Base-by-base conservation (phyloP, 2,797 vertebrate genomes). In the Muraenolepis orangiensis region DNA sequence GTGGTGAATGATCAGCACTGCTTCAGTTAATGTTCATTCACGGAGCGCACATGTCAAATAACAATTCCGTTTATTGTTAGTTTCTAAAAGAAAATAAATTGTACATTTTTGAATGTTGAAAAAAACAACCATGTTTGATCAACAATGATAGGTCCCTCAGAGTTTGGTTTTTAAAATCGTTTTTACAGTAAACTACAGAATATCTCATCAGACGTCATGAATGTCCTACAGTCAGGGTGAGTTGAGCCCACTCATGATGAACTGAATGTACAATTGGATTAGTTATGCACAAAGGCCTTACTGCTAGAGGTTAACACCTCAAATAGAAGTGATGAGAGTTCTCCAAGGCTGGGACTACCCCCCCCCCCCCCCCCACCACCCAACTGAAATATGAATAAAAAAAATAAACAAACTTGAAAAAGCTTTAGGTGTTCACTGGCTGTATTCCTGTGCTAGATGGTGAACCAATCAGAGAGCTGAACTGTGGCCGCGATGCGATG, bases 371-470 rank as follows among this genome's bases (percentile, higher is more conserved):
- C 36, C 36, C 36, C 36, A 6, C 36, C 36, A 6, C 36, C 6
- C 12, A 6, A 1, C 6, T 16, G 66, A 69, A 42, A 68, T 36
- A n/a, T 72, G 28, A 80, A 75, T 40, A 42, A 1, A 64, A 75
- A n/a, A 70, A 75, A 31, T 61, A 2, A 71, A n/a, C n/a, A n/a
- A n/a, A n/a, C n/a, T n/a, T n/a, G n/a, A n/a, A n/a, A n/a, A n/a
- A n/a, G n/a, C n/a, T n/a, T n/a, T n/a, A n/a, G n/a, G n/a, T n/a
- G n/a, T n/a, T n/a, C n/a, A n/a, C n/a, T n/a, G n/a, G 16, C 36
- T 26, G 32, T 28, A 29, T 67, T 42, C 3, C 72, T 67, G 36
- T 57, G 57, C 3, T n/a, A 1, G 26, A 72, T 31, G 66, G 51
- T 23, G 51, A 70, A 61, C 38, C 73, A 0, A 73, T 38, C 72